Percentiles rank a stretch among this genome's conserved stretches.
Conservation (phyloP, 2,888 invertebrate genomes). For the Megaustenia siamemsis region DNA sequence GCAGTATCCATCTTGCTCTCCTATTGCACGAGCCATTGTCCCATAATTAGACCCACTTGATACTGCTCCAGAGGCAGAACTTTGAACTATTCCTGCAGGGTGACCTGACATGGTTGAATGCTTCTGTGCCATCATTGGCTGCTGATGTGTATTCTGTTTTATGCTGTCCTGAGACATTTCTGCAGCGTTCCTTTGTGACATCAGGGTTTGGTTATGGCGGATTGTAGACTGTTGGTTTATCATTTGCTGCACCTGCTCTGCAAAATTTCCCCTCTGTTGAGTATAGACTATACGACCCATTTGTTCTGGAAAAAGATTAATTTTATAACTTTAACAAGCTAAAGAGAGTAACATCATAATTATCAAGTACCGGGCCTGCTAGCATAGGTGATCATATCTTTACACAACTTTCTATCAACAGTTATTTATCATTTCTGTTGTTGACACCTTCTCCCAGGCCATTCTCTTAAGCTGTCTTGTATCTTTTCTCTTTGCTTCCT, state of each 20-base stretch:
- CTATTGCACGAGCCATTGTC: neutral
- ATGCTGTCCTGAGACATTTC: neutral
- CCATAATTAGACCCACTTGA: neutral
- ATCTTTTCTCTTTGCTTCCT: no score
- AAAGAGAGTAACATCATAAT: no score
- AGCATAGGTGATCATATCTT: no score
- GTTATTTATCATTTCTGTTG: no score
- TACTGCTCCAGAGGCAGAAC: neutral
- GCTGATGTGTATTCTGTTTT: neutral
- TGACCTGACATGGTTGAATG: neutral
- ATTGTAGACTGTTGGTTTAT: neutral
- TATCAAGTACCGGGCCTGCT: no score
- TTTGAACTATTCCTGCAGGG: neutral
- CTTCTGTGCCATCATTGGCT: neutral
- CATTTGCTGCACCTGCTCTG: neutral
- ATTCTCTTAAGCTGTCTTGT: no score
- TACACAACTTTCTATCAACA: no score
- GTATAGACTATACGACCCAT: no score
- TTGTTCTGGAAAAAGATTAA: no score
- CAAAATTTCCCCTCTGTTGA: no score
- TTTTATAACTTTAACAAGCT: no score
- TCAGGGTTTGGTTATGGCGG: neutral
- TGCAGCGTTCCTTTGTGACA: neutral
- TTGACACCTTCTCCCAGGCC: no score
- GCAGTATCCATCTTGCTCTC: neutral